Percentiles rank a stretch among this genome's conserved stretches.
phyloP scores from a whole-genome alignment of 2,113 vertebrate genomes.

The Seriola quinqueradiata region DNA sequence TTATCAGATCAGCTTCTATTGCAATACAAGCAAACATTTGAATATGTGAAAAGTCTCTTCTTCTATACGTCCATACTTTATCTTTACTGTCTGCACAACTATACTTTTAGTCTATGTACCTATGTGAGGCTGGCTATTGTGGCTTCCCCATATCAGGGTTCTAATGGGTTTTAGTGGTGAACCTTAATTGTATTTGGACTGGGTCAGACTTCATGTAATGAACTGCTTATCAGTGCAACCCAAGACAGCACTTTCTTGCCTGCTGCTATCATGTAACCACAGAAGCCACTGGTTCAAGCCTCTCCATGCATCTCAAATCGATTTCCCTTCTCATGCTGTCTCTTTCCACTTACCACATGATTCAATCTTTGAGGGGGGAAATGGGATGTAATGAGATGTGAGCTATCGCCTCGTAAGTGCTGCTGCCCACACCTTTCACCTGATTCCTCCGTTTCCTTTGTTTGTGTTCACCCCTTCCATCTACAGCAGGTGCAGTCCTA shows the following conservation, averaged over 20 bases:
- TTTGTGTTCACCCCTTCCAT: constrained; percentile 8
- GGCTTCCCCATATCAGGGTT: constrained; percentile 31
- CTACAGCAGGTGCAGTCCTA: not conserved
- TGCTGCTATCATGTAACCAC: constrained; percentile 72
- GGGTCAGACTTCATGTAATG: constrained; percentile 69
- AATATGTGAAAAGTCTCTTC: not conserved
- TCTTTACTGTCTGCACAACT: constrained; percentile 7
- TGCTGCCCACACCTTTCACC: constrained; percentile 57
- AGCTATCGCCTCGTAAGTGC: constrained; percentile 69
- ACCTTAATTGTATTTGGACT: constrained; percentile 70
- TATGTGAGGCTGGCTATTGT: constrained; percentile 25
- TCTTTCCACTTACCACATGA: constrained; percentile 75
- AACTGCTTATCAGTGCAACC: constrained; percentile 76
- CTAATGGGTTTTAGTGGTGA: constrained; percentile 72
- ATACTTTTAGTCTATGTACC: constrained; percentile 23
- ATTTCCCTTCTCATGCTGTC: constrained; percentile 58
- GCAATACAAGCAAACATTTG: not conserved
- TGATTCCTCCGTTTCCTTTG: constrained; percentile 30
- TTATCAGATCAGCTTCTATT: not conserved
- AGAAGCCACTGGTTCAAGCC: constrained; percentile 58
- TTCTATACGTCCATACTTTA: not conserved
- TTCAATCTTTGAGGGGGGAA: constrained; percentile 59
- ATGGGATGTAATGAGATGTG: constrained; percentile 70
- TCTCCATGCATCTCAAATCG: constrained; percentile 58
- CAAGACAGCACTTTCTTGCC: constrained; percentile 55